Conservation (phyloP, 2,113 vertebrate genomes). For the Ammodytes marinus region DNA sequence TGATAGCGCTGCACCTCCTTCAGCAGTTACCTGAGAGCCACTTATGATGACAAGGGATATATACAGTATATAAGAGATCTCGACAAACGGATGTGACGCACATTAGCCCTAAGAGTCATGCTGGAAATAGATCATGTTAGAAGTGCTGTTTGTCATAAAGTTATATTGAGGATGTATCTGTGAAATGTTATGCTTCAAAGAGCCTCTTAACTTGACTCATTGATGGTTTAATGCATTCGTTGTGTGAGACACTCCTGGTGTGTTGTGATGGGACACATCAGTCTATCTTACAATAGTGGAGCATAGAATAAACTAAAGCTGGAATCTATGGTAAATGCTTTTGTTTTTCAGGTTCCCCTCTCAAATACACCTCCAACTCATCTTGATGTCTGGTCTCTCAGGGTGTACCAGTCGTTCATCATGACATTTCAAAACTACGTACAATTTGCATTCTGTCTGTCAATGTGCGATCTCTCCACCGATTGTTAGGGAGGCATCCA, state of each 20-base stretch:
- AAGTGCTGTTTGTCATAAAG: slow-evolving; percentile 15
- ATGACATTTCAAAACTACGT: slow-evolving; percentile 70
- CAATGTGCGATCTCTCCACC: slow-evolving; percentile 48
- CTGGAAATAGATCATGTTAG: slow-evolving; percentile 29
- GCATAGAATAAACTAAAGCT: slow-evolving; percentile 3
- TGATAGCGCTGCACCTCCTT: slow-evolving; percentile 26
- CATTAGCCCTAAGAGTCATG: slow-evolving; percentile 33
- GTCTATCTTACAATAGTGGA: slow-evolving; percentile 3
- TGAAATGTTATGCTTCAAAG: slow-evolving; percentile 22
- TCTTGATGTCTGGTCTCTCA: slow-evolving; percentile 36
- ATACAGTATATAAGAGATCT: slow-evolving; percentile 5
- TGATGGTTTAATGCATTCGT: slow-evolving; percentile 25
- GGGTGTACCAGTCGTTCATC: slow-evolving; percentile 45
- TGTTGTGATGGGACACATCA: slow-evolving; percentile 14
- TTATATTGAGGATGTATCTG: slow-evolving; percentile 30
- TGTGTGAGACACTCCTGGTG: neutral
- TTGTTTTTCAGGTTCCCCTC: neutral
- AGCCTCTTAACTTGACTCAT: slow-evolving; percentile 8
- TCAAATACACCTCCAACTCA: slow-evolving; percentile 5
- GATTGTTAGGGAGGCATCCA: slow-evolving; percentile 57
- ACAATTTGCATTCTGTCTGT: slow-evolving; percentile 66
- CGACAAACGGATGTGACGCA: slow-evolving; percentile 19
- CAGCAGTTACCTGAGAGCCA: slow-evolving; percentile 28
- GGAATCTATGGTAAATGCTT: slow-evolving; percentile 7
- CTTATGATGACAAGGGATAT: slow-evolving; percentile 45